These are phyloP conservation scores for Nettapus auritus DNA, from an alignment of 2,113 vertebrate species.

Conservation along the genomic window DNA sequence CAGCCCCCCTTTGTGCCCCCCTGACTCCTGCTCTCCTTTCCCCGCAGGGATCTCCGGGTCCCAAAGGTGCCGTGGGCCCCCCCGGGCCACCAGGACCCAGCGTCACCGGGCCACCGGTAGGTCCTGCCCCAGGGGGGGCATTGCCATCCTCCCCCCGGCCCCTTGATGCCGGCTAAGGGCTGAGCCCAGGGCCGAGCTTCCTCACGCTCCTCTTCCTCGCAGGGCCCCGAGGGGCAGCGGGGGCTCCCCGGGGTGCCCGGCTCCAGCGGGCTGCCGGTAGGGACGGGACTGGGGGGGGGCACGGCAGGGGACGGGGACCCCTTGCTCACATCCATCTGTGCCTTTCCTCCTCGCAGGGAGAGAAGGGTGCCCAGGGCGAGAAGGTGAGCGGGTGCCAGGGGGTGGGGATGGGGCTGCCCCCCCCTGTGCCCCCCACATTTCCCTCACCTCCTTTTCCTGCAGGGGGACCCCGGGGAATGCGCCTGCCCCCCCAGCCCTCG, in stretches of 20 bases:
- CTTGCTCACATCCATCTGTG: neutral
- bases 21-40: neutral
- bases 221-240: slow-evolving; percentile 72
- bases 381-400: slow-evolving; percentile 82
- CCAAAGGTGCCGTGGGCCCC: slow-evolving; percentile 80
- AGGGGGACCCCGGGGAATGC: slow-evolving; percentile 91
- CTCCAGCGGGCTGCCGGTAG: slow-evolving; percentile 66
- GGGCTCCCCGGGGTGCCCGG: slow-evolving; percentile 68
- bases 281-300: neutral
- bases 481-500: slow-evolving; percentile 76
- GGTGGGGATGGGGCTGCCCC: fast-evolving
- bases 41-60: slow-evolving; percentile 76
- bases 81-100: slow-evolving; percentile 79
- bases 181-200: fast-evolving
- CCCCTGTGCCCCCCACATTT: neutral
- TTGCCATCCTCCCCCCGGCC: neutral
- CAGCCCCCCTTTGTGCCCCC: neutral
- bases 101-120: slow-evolving; percentile 81
- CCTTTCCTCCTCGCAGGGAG: slow-evolving; percentile 80
- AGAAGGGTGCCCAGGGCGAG: slow-evolving; percentile 86
- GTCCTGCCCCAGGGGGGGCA: neutral
- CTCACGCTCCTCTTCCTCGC: neutral
- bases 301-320: fast-evolving
- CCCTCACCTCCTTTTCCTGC: slow-evolving; percentile 39
- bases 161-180: fast-evolving